Evolutionary conservation across 2,888 invertebrate genomes (phyloP).

Genomic region (Platynereis dumerilii): DNA sequence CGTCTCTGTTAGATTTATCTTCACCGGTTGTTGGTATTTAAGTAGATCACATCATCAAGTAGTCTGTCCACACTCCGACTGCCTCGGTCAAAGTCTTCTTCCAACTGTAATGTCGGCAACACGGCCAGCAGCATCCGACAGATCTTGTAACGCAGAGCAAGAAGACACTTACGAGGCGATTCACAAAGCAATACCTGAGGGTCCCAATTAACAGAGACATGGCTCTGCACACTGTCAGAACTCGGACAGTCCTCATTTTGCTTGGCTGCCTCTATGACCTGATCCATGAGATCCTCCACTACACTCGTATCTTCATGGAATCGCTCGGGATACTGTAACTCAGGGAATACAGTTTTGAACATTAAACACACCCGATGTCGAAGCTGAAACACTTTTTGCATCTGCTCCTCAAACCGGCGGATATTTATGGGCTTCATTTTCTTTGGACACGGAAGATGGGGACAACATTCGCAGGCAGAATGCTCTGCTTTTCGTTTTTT

Average conservation of each 20-base stretch:
- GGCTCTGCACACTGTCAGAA: too few species aligned
- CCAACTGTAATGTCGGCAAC: not conserved
- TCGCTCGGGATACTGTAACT: not conserved
- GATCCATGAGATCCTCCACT: conserved; percentile 4
- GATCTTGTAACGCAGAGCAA: conserved; percentile 1
- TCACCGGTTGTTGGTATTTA: too few species aligned
- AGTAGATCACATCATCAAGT: conserved; percentile 2
- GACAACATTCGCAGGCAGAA: not conserved
- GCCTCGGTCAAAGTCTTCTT: not conserved
- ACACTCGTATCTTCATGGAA: not conserved
- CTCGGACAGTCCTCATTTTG: not conserved
- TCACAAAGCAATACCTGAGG: not conserved
- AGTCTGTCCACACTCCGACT: conserved; percentile 5
- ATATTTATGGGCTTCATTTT: not conserved
- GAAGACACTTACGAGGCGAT: not conserved
- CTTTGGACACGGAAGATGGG: not conserved
- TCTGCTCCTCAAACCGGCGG: not conserved
- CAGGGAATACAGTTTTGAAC: not conserved
- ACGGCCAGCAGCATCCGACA: not conserved
- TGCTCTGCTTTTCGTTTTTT: not conserved
- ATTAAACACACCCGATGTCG: not conserved
- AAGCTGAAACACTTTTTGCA: conserved; percentile 1
- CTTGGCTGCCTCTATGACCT: not conserved
- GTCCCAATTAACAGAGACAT: not conserved
- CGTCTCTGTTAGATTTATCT: too few species aligned